These are phyloP conservation scores for Geophilus truncorum DNA, from an alignment of 2,888 invertebrate species.

Conservation along the genomic window DNA sequence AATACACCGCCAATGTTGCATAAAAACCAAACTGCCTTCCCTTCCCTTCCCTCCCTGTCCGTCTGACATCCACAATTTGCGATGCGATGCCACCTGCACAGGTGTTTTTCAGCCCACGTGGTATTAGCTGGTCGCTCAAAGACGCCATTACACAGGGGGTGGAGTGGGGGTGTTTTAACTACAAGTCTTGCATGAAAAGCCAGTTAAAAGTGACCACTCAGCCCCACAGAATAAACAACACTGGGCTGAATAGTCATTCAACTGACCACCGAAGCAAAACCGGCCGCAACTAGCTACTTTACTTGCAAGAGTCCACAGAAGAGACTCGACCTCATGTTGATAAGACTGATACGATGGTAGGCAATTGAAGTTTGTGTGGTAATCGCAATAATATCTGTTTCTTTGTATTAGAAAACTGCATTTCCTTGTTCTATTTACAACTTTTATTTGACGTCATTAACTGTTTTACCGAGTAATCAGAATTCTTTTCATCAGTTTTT, in stretches of 20 bases:
- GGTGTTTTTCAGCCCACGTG: constrained; percentile 18
- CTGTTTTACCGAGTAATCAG: neutral
- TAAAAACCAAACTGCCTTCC: neutral
- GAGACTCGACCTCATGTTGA: neutral
- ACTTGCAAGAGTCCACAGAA: neutral
- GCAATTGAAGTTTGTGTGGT: neutral
- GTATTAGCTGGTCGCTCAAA: constrained; percentile 18
- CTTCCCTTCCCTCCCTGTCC: neutral
- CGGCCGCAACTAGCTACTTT: neutral
- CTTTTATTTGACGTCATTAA: neutral
- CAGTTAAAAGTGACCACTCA: neutral
- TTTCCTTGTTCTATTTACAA: constrained; percentile 13
- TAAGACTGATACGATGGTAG: neutral
- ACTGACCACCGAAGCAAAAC: neutral
- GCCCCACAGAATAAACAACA: neutral
- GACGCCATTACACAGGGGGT: constrained; percentile 9
- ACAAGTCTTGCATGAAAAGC: constrained; percentile 22
- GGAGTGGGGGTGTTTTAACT: neutral
- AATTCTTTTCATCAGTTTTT: neutral
- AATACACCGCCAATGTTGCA: neutral
- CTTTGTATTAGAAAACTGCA: neutral
- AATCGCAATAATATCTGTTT: neutral
- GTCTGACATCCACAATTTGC: neutral
- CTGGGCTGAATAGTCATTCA: neutral
- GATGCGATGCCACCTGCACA: constrained; percentile 7